Percentiles rank a stretch among this genome's conserved stretches.
Evolutionary conservation across 2,888 invertebrate genomes (phyloP).

Genomic region (Meiosimyza platycephala): DNA sequence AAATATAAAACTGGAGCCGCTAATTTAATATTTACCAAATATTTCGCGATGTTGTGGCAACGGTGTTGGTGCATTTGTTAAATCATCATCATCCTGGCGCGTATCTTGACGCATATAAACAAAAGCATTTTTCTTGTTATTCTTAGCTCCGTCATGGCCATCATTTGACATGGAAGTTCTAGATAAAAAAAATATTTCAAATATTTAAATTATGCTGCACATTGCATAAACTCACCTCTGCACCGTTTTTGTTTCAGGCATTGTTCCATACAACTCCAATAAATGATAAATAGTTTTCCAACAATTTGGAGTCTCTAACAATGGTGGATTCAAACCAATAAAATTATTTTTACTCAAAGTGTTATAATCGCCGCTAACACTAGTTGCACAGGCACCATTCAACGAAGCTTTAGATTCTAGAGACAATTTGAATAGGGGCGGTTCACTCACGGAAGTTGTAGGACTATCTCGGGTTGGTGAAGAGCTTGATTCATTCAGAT

Average conservation of each 20-base stretch:
- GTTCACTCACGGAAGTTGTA: slow-evolving; percentile 69
- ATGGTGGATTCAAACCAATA: slow-evolving; percentile 52
- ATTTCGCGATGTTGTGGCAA: slow-evolving; percentile 61
- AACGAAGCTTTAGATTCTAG: slow-evolving; percentile 65
- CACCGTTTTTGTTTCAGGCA: slow-evolving; percentile 95
- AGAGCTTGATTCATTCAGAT: slow-evolving; percentile 78
- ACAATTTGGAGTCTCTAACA: slow-evolving; percentile 76
- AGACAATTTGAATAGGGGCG: slow-evolving; percentile 60
- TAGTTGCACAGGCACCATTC: slow-evolving; percentile 63
- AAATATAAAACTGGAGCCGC: not conserved
- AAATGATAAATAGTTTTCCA: slow-evolving; percentile 96
- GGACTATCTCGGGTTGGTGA: slow-evolving; percentile 76
- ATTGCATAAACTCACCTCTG: slow-evolving; percentile 52
- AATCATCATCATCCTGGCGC: slow-evolving; percentile 68
- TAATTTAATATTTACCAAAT: slow-evolving; percentile 45
- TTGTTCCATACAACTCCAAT: slow-evolving; percentile 91
- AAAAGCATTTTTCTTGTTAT: slow-evolving; percentile 71
- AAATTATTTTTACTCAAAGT: slow-evolving; percentile 59
- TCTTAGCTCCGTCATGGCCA: slow-evolving; percentile 73
- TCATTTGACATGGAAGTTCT: slow-evolving; percentile 79
- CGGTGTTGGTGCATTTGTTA: slow-evolving; percentile 63
- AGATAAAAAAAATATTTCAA: slow-evolving; percentile 25
- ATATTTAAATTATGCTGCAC: slow-evolving; percentile 13
- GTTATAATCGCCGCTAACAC: slow-evolving; percentile 62
- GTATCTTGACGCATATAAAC: slow-evolving; percentile 66